Base-by-base conservation (phyloP, 1,140 invertebrate genomes). In the Apis cerana region DNA sequence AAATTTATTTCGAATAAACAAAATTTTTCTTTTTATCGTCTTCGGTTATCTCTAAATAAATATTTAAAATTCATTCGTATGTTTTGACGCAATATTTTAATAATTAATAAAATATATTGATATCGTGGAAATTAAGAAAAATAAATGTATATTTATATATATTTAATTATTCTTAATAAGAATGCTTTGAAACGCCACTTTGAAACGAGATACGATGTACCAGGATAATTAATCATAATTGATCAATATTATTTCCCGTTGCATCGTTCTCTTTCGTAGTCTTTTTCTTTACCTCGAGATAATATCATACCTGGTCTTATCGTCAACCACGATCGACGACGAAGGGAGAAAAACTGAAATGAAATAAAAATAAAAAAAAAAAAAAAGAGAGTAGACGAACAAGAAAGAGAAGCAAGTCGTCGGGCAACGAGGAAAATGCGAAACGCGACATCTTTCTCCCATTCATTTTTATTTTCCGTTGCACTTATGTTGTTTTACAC, bases 401-500 rank as follows among this genome's bases (percentile, higher is more conserved):
- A 52, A 15, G 52, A n/a, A 17, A 61, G 15, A 50, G 15, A 56
- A 48, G 54, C 12, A 80, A 17, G 50, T 56, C 69, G 59, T 56
- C n/a, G 61, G 52, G 13, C 69, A 52, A 67, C 48, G 69, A 65
- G 52, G 56, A 76, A 27, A 54, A 76, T 52, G 75, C 75, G 59
- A 27, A 27, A 13, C 59, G 68, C 62, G 69, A 68, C 19, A 17
- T 56, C 17, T n/a, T 48, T n/a, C n/a, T 56, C 54, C 23, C 13
- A 15, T 23, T 27, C 7, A 19, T 43, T 59, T 56, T n/a, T 13
- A 7, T 58, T 74, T 79, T 72, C 33, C 33, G 43, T 75, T 80
- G 27, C 74, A 85, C 75, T 88, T 71, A 88, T 56, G 62, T 88
- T 87, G 74, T 85, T 88, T 88, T 88, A 71, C 85, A 85, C 79